A percentile compares a stretch with the other conserved stretches of the same genome.
These are phyloP conservation scores for Cardiocondyla obscurior DNA, from an alignment of 1,140 invertebrate species.

Conservation along the genomic window DNA sequence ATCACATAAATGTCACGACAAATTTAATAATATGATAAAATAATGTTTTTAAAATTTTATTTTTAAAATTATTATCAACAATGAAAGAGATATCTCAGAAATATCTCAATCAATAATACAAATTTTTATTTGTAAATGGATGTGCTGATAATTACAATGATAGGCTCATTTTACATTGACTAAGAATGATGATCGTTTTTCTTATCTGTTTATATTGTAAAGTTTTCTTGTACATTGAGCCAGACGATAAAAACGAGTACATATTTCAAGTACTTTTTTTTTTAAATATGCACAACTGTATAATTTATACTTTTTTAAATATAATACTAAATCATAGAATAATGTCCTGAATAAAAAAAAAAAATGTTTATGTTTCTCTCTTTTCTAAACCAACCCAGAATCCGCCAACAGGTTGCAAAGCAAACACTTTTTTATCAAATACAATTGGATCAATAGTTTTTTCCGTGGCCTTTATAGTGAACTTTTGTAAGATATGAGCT, in stretches of 20 bases:
- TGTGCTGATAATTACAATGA: background rate
- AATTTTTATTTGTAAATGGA: background rate
- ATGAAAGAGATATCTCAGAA: background rate
- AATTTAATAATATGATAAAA: background rate
- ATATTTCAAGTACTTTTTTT: no score
- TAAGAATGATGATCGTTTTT: background rate
- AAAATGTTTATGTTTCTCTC: conserved; percentile 26
- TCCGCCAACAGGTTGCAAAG: conserved; percentile 66
- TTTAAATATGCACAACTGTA: no score
- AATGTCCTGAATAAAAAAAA: background rate
- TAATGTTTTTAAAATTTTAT: background rate
- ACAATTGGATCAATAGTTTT: conserved; percentile 70
- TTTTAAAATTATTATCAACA: background rate
- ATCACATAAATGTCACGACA: background rate
- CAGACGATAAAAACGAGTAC: no score
- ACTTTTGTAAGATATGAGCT: conserved; percentile 72
- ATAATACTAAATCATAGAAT: background rate
- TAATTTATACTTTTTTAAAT: background rate
- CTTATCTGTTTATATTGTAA: background rate
- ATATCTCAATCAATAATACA: background rate
- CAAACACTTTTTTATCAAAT: conserved; percentile 69
- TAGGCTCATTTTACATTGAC: background rate
- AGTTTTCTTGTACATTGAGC: no score
- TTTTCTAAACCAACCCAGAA: conserved; percentile 74
- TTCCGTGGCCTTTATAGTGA: conserved; percentile 64